Evolutionary conservation across 2,113 vertebrate species (phyloP).

Genomic region (Tyrannus savana): DNA sequence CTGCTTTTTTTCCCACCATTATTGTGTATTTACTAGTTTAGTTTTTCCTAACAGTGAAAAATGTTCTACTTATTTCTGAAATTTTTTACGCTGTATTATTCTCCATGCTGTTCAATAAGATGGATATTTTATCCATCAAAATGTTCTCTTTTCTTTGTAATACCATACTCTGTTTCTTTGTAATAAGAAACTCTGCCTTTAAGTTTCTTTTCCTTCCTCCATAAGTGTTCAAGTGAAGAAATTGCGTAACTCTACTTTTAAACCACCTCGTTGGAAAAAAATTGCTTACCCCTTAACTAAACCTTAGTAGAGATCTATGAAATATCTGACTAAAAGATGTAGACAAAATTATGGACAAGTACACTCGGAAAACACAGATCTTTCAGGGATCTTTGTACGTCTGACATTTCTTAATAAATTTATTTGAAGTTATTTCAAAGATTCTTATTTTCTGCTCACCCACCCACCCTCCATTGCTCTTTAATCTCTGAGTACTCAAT

Average conservation of each 20-base stretch:
- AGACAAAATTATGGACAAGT: background rate
- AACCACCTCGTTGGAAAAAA: background rate
- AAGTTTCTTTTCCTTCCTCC: background rate
- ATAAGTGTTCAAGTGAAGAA: background rate
- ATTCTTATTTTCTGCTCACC: background rate
- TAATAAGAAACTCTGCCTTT: background rate
- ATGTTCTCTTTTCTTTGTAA: background rate
- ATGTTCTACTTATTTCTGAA: background rate
- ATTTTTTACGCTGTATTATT: background rate
- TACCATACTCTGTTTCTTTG: background rate
- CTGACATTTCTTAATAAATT: background rate
- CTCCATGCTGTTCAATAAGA: background rate
- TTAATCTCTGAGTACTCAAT: background rate
- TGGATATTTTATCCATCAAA: background rate
- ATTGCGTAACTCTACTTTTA: background rate
- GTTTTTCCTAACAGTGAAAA: background rate
- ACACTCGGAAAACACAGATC: background rate
- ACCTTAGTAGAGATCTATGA: background rate
- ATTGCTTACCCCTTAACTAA: background rate
- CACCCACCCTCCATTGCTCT: background rate
- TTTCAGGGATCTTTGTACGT: background rate
- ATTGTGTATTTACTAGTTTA: background rate
- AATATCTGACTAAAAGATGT: background rate
- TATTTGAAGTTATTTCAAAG: background rate
- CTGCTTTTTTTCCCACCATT: accelerated